phyloP scores from a whole-genome alignment of 2,888 invertebrate genomes.

The Oscheius sp. region DNA sequence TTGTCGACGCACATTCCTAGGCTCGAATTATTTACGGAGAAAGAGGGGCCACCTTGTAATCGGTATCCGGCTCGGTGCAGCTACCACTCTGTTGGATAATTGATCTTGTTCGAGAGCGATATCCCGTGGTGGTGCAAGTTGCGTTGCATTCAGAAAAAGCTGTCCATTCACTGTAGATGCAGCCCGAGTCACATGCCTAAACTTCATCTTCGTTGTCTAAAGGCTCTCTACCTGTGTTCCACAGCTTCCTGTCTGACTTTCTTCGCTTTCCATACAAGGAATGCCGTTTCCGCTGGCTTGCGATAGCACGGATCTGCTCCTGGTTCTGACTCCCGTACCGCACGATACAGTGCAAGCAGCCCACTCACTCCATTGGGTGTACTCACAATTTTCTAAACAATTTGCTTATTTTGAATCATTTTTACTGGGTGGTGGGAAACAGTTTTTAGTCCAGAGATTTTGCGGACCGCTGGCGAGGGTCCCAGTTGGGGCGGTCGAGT shows the following conservation, averaged over 20 bases:
- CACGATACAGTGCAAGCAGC: constrained; percentile 20
- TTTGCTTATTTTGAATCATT: too few species aligned
- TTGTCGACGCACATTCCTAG: constrained; percentile 19
- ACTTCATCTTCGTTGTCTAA: background rate
- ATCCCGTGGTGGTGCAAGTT: constrained; percentile 19
- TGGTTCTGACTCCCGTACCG: constrained; percentile 23
- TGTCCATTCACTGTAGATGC: constrained; percentile 39
- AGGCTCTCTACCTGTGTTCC: constrained; percentile 20
- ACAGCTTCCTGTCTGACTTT: constrained; percentile 32
- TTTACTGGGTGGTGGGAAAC: constrained; percentile 33
- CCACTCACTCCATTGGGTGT: constrained; percentile 37
- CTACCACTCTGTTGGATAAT: background rate
- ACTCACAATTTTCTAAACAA: constrained; percentile 36
- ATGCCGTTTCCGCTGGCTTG: constrained; percentile 29
- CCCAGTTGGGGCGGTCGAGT: constrained; percentile 16
- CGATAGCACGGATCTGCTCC: constrained; percentile 8
- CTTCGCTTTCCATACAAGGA: constrained; percentile 37
- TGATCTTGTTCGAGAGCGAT: background rate
- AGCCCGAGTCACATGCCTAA: constrained; percentile 26
- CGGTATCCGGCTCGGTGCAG: background rate
- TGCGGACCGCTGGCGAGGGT: constrained; percentile 13
- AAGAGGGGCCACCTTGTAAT: background rate
- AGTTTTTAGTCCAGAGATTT: constrained; percentile 36
- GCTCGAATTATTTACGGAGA: background rate
- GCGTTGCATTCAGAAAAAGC: constrained; percentile 34